phyloP scores from a whole-genome alignment of 2,888 invertebrate species.

The Diaprepes abbreviatus region DNA sequence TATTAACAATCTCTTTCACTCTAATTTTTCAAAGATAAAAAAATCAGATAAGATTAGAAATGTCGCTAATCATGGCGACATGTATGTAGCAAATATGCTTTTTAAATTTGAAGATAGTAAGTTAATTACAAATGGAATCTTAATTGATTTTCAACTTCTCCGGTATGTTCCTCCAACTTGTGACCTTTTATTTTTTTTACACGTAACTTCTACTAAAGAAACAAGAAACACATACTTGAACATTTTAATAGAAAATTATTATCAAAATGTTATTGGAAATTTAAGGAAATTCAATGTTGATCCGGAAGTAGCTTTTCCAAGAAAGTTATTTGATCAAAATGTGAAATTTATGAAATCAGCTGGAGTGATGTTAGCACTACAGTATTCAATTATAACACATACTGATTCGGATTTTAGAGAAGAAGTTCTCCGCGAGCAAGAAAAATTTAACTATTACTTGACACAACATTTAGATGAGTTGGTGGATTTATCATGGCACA shows the following conservation, averaged over 20 bases:
- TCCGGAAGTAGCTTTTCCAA: constrained; percentile 50
- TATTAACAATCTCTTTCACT: no score
- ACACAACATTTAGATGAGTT: constrained; percentile 7
- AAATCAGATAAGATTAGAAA: no score
- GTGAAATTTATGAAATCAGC: constrained; percentile 9
- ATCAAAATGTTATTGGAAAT: constrained; percentile 49
- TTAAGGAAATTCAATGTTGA: constrained; percentile 51
- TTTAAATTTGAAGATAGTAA: constrained; percentile 16
- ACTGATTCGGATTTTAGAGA: constrained; percentile 29
- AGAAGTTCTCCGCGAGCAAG: constrained; percentile 20
- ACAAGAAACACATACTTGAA: constrained; percentile 50
- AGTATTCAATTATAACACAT: constrained; percentile 3
- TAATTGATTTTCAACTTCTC: constrained; percentile 61
- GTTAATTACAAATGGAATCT: constrained; percentile 54
- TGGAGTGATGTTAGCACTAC: not conserved
- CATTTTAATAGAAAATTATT: constrained; percentile 53
- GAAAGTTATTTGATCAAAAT: constrained; percentile 47
- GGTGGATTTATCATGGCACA: constrained; percentile 27
- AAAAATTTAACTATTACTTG: constrained; percentile 21
- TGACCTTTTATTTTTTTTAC: constrained; percentile 66
- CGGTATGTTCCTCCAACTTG: constrained; percentile 75
- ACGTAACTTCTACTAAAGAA: constrained; percentile 16
- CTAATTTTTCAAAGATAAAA: no score
- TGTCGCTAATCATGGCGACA: no score
- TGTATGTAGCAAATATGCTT: no score